Conservation (phyloP, 2,797 vertebrate species). For the Poeciliopsis presidionis region DNA sequence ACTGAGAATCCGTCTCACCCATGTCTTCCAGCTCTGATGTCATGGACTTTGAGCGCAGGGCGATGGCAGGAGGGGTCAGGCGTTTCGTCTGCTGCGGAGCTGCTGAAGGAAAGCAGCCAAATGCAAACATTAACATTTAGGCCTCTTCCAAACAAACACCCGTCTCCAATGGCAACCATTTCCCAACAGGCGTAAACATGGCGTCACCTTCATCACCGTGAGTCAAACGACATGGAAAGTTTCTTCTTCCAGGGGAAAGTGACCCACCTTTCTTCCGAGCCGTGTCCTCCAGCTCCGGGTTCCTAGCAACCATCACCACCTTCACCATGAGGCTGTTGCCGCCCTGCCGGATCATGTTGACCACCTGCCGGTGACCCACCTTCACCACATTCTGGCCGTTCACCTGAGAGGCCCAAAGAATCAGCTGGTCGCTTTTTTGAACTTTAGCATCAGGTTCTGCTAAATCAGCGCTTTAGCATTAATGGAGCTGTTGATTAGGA, state of each 20-base stretch:
- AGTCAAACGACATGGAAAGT: constrained; percentile 25
- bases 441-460: too few species aligned
- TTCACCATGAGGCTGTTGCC: constrained; percentile 95
- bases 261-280: constrained; percentile 86
- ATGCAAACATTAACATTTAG: constrained; percentile 69
- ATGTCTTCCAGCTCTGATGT: constrained; percentile 96
- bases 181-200: constrained; percentile 53
- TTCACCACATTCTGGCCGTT: constrained; percentile 94
- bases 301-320: constrained; percentile 94
- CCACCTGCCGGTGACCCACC: constrained; percentile 94
- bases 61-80: constrained; percentile 92
- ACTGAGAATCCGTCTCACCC: constrained; percentile 79
- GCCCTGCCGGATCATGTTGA: constrained; percentile 95
- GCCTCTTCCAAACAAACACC: constrained; percentile 57
- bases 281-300: constrained; percentile 92
- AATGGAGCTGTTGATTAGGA: too few species aligned
- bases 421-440: too few species aligned
- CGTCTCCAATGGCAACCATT: constrained; percentile 54
- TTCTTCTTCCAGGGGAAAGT: constrained; percentile 7
- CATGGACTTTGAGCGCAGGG: constrained; percentile 95
- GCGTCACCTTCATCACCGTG: constrained; percentile 38
- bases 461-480: too few species aligned
- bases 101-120: constrained; percentile 74
- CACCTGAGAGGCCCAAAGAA: constrained; percentile 77
- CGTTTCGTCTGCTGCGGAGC: constrained; percentile 90